phyloP scores from a whole-genome alignment of 1,140 invertebrate species.

The Drosophila nasuta region DNA sequence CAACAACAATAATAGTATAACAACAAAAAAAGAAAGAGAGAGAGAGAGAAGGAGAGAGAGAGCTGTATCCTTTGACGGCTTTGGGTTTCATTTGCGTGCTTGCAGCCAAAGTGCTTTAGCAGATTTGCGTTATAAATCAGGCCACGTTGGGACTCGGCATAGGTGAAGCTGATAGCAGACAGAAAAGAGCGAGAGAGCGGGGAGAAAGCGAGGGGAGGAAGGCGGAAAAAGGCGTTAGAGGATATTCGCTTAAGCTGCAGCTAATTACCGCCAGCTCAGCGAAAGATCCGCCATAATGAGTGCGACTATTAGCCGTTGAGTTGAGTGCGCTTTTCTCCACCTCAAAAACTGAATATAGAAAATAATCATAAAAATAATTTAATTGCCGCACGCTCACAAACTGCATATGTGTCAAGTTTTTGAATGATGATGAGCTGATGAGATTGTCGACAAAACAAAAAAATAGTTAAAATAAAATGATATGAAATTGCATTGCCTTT shows the following conservation, averaged over 20 bases:
- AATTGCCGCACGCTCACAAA: constrained; percentile 17
- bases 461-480: neutral
- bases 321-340: constrained; percentile 42
- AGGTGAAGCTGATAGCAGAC: constrained; percentile 3
- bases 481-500: constrained; percentile 10
- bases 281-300: constrained; percentile 54
- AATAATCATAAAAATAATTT: constrained; percentile 48
- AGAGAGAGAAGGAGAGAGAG: constrained; percentile 11
- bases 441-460: too few relatives aligned
- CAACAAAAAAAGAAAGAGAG: constrained; percentile 15
- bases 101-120: constrained; percentile 24
- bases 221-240: too few relatives aligned
- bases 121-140: constrained; percentile 39
- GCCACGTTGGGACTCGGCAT: constrained; percentile 10
- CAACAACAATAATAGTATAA: constrained; percentile 15
- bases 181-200: neutral
- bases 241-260: constrained; percentile 57
- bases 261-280: constrained; percentile 63
- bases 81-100: constrained; percentile 65
- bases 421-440: too few relatives aligned
- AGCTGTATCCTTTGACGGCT: constrained; percentile 57
- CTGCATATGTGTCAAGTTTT: neutral
- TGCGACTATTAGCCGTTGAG: constrained; percentile 60
- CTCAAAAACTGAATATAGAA: constrained; percentile 12
- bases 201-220: neutral